phyloP scores from a whole-genome alignment of 2,113 vertebrate genomes.

The Dicrurus megarhynchus region DNA sequence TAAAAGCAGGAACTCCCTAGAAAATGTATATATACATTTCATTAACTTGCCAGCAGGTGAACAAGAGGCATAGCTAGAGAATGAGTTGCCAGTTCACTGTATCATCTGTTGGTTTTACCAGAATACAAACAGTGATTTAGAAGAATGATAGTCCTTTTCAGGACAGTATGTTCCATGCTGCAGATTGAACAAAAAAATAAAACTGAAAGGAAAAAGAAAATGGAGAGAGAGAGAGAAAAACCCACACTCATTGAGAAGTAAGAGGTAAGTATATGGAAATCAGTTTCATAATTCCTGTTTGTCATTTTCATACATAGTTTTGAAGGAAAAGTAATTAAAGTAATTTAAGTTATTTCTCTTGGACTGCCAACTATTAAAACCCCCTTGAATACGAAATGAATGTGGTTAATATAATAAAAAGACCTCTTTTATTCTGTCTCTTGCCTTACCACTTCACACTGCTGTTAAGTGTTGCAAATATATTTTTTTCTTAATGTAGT shows the following conservation, averaged over 20 bases:
- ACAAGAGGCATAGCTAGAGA: not conserved
- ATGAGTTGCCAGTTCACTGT: not conserved
- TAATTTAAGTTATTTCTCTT: constrained; percentile 60
- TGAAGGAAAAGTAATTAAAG: constrained; percentile 62
- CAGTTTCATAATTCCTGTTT: constrained; percentile 11
- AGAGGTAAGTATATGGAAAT: constrained; percentile 15
- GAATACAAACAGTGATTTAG: not conserved
- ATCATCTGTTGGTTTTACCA: not conserved
- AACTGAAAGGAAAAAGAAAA: not conserved
- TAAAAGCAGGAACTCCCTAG: not conserved
- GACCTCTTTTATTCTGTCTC: not conserved
- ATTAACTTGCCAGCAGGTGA: not conserved
- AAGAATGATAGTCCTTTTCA: not conserved
- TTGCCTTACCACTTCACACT: not conserved
- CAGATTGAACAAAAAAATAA: not conserved
- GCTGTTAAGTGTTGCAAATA: not conserved
- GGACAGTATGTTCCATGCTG: not conserved
- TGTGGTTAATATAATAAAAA: constrained; percentile 18
- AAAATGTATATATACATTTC: not conserved
- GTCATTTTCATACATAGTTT: constrained; percentile 37
- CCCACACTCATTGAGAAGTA: not conserved
- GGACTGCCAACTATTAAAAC: constrained; percentile 37
- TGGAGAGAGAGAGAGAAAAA: not conserved
- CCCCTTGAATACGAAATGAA: constrained; percentile 21
- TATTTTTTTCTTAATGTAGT: not conserved